Base-by-base conservation (phyloP, 2,113 vertebrate species). In the Mastomys coucha region DNA sequence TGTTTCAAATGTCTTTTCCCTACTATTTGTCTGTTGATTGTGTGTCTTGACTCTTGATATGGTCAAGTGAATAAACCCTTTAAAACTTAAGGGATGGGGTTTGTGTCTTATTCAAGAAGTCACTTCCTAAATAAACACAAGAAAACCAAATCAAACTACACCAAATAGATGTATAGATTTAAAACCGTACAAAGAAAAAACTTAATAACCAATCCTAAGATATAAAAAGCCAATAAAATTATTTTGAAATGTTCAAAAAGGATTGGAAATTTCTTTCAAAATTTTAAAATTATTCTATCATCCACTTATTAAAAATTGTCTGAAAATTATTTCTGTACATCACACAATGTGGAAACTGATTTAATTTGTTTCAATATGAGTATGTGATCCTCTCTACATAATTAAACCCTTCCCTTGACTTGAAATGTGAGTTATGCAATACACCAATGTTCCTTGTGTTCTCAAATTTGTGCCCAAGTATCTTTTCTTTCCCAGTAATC, bases 241-340 rank as follows among this genome's bases (percentile, higher is more conserved):
- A 63, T 63, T 45, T 84, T 65, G 14, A 63, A 63, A 84, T 65
- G 7, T 85, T 85, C 24, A 65, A 16, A 84, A 60, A 63, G 17
- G n/a, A 58, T 58, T 81, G 1, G 26, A 81, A 58, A 24, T 56
- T 58, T 81, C 33, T n/a, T 81, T 81, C 11, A 81, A 58, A 58
- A 24, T 20, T 7, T 58, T 31, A 56, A 92, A 91, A 22, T 80
- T 26, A 75, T 88, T 88, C 53, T 42, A 39, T 65, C 26, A 51
- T 69, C 49, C 33, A 93, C 33, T 89, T 78, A 87, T 70, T 90
- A 72, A 92, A 92, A 75, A 78, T 7, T 4, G 65, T 56, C 24
- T 95, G 17, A 19, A 95, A 93, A 70, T 95, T 81, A 63, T 96
- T 96, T 92, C 5, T 84, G 13, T 63, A 72, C 67, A 67, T 90